Conservation (phyloP, 2,888 invertebrate species). For the Dilophus febrilis region DNA sequence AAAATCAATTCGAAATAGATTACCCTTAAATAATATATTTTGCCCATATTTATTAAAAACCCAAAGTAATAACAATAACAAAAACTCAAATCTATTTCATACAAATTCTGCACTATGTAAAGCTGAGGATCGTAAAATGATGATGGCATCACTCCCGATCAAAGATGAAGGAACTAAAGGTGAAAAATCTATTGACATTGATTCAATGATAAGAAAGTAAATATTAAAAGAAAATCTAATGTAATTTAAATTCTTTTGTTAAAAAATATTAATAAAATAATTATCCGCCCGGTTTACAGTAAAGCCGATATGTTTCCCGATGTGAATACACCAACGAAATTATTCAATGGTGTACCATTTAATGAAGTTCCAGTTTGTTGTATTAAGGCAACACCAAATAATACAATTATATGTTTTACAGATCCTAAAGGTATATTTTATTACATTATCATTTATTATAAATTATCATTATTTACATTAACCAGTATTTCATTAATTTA, state of each 20-base stretch:
- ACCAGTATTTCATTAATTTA: not conserved
- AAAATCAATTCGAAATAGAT: not conserved
- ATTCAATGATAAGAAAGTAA: conserved; percentile 43
- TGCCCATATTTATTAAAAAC: not conserved
- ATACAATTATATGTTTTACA: conserved; percentile 66
- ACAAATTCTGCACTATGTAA: conserved; percentile 20
- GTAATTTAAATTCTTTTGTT: not conserved
- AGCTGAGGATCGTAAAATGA: conserved; percentile 35
- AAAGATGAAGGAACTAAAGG: conserved; percentile 64
- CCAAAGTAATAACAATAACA: not conserved
- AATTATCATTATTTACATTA: not conserved
- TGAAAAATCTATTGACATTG: conserved; percentile 53
- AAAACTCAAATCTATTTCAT: conserved; percentile 13
- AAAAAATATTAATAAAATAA: conserved; percentile 3
- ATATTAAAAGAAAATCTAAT: not conserved
- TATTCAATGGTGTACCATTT: conserved; percentile 62
- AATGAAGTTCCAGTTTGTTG: conserved; percentile 69
- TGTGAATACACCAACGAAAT: conserved; percentile 44
- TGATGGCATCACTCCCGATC: conserved; percentile 35
- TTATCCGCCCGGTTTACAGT: conserved; percentile 41
- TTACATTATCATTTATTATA: no score
- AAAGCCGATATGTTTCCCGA: conserved; percentile 52
- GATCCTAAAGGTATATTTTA: conserved; percentile 46
- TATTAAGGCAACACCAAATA: conserved; percentile 69
- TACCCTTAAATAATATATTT: not conserved